Evolutionary conservation across 2,888 invertebrate species (phyloP), one percentile per base, ranked within the genome.

Genomic region (Pilophorus perplexus): DNA sequence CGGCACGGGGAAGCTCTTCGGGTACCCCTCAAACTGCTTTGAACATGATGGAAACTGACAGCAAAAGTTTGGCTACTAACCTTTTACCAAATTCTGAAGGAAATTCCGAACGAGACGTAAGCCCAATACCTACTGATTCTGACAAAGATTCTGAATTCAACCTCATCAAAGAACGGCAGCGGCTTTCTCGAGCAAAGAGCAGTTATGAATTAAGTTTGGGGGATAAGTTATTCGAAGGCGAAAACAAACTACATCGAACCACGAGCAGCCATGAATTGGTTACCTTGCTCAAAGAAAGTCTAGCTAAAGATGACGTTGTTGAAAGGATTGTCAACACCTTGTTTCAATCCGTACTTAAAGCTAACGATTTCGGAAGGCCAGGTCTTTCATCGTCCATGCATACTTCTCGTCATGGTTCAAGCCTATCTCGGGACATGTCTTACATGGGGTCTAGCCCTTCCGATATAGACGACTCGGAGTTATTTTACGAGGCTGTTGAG

Each of bases 301-400:
- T 72, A 27, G 70, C 72, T n/a, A 71, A 71, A 60, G 71, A 72
- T 57, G 66, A 68, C 25, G 70, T 72, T 8, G 64, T 72, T 8
- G 71, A 72, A 50, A 59, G 69, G 48, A 69, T 72, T 40, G 71
- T 72, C 8, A 67, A 64, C 54, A 71, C 70, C 22, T 59, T 72
- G 54, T 71, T 72, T 66, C 68, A 68, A 10, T 71, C 67, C 67
- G 71, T 72, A 38, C 23, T 71, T 12, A 46, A 66, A 28, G 70
- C 60, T 12, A 44, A 37, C 20, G 67, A 59, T 16, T 60, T 44
- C 37, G 20, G 50, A 20, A 50, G 22, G 28, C 60, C 60, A 1
- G 8, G 38, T 2, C 57, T n/a, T 14, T 57, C 57, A 1, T 28
- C 60, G 5, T 46, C 46, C 16, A 8, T 44, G 18, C 14, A 20